Conservation (phyloP, 2,113 vertebrate species). For the Leptobrachium ailaonicum region DNA sequence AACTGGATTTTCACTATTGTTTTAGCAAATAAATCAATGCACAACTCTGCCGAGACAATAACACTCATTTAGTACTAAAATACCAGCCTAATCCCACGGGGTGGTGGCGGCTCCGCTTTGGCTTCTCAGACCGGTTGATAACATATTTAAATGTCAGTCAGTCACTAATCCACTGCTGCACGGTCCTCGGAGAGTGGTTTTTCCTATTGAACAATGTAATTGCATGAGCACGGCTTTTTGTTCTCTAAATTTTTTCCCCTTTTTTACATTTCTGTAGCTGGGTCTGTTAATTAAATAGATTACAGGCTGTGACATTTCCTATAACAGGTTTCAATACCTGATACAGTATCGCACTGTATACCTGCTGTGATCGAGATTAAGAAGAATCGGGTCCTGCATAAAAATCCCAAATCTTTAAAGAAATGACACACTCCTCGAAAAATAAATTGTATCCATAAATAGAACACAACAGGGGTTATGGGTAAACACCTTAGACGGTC, state of each 20-base stretch:
- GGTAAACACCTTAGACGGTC: constrained; percentile 58
- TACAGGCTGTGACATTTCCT: constrained; percentile 69
- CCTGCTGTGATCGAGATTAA: constrained; percentile 68
- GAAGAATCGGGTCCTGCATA: constrained; percentile 77
- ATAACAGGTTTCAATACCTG: constrained; percentile 71
- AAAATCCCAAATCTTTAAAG: constrained; percentile 85
- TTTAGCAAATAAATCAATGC: constrained; percentile 68
- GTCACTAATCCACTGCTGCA: constrained; percentile 67
- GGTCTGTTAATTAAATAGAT: constrained; percentile 82
- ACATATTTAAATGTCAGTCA: constrained; percentile 76
- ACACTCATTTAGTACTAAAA: constrained; percentile 61
- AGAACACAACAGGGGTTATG: constrained; percentile 61
- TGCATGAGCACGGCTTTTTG: constrained; percentile 67
- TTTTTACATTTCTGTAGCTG: constrained; percentile 76
- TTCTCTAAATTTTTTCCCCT: neutral
- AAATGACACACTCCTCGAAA: constrained; percentile 88
- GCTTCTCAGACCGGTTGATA: constrained; percentile 69
- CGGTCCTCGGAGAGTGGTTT: constrained; percentile 66
- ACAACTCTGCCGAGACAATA: constrained; percentile 60
- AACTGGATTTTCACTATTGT: constrained; percentile 55
- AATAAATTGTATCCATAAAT: constrained; percentile 82
- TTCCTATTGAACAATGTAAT: constrained; percentile 76
- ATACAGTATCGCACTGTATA: constrained; percentile 62
- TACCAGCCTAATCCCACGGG: constrained; percentile 53
- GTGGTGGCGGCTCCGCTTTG: constrained; percentile 56